Evolutionary conservation across 2,888 invertebrate genomes (phyloP).

Genomic region (Ennomos fuscantarius): DNA sequence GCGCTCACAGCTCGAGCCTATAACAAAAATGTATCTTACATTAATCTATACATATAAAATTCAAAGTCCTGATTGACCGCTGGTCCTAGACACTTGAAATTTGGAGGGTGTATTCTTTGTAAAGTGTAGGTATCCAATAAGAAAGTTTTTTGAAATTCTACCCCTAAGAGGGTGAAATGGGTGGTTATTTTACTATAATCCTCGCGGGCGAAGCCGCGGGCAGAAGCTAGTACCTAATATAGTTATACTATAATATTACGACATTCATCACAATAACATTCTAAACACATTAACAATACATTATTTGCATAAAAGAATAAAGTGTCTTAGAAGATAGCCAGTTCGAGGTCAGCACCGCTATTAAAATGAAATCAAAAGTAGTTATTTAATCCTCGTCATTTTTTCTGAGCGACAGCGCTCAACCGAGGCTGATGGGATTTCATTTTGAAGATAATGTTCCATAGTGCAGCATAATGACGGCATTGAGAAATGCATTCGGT

Average conservation of each 20-base stretch:
- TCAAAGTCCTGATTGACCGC: too few relatives aligned
- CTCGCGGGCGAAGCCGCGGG: too few relatives aligned
- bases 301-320: conserved; percentile 48
- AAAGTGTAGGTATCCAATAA: too few relatives aligned
- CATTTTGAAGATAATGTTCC: conserved; percentile 53
- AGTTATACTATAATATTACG: conserved; percentile 29
- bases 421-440: conserved; percentile 50
- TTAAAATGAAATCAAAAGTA: conserved; percentile 72
- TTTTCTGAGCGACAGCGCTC: conserved; percentile 46
- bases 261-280: conserved; percentile 30
- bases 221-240: too few relatives aligned
- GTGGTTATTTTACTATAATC: too few relatives aligned
- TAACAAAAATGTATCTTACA: conserved; percentile 47
- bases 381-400: conserved; percentile 64
- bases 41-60: too few relatives aligned
- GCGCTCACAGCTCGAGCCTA: conserved; percentile 82
- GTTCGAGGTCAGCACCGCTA: conserved; percentile 56
- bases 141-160: too few relatives aligned
- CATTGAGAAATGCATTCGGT: conserved; percentile 41
- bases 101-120: too few relatives aligned
- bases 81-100: too few relatives aligned
- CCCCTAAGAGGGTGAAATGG: too few relatives aligned
- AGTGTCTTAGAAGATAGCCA: conserved; percentile 41
- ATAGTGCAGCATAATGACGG: conserved; percentile 42
- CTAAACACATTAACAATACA: conserved; percentile 36